Evolutionary conservation across 2,888 invertebrate species (phyloP), one percentile per base, ranked within the genome.

Genomic region (Ametastegia equiseti): DNA sequence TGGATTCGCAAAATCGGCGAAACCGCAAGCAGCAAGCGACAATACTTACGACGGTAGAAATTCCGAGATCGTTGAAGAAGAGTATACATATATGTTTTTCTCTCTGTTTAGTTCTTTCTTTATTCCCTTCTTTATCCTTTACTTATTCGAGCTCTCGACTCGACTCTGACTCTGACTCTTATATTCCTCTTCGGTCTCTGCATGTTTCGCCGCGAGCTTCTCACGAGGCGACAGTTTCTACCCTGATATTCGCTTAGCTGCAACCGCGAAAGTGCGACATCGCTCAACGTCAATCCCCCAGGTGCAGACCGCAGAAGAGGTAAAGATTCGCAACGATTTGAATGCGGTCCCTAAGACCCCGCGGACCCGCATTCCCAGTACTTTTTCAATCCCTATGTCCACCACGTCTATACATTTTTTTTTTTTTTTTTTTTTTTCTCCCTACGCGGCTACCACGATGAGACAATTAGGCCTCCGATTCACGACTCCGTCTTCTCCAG

Each of bases 1-100:
- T 86, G 84, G 87, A 89, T 89, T 88, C 87, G 87, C 86, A 87
- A 89, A 90, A 88, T 86, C 87, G 84, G 86, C 86, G 87, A 88
- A 88, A 88, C 86, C 45, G 30, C 47, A 83, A 83, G 82, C 19
- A 54, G 23, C 54, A 19, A n/a, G 54, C 19, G 83, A 84, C 85
- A 86, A 86, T 67, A n/a, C n/a, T n/a, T n/a, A 39, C 36, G 36
- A 39, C 23, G 39, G 27, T 67, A 39, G 19, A 88, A 88, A 87
- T 84, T 86, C 85, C 82, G 83, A 19, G 36, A 19, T 39, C 39
- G 36, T 39, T 19, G 39, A 39, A 9, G 19, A 5, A 15, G 54
- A 15, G 5, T 19, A 19, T 4, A 6, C n/a, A n/a, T 54, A 5
- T 54, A 15, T 54, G 36, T 67, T 67, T 67, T 39, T 39, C 36